Evolutionary conservation across 2,888 invertebrate genomes (phyloP).

Genomic region (Neoascia interrupta): DNA sequence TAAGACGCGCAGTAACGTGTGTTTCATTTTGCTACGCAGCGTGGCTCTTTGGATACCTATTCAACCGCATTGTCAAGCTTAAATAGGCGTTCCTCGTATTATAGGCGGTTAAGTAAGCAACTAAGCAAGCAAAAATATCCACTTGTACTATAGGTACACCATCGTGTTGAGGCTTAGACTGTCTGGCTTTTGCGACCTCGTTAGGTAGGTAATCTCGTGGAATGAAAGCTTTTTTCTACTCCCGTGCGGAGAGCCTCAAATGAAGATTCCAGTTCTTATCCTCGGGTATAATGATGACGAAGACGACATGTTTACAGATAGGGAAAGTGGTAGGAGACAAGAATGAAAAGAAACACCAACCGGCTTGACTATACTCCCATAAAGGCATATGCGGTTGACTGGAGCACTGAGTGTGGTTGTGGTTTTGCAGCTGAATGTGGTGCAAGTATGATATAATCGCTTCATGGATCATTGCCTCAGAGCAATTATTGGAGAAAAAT

Average conservation of each 20-base stretch:
- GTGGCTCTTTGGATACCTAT: conserved; percentile 29
- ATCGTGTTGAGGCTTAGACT: conserved; percentile 28
- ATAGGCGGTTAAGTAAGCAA: conserved; percentile 62
- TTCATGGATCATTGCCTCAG: conserved; percentile 65
- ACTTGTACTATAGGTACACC: conserved; percentile 22
- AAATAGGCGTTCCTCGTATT: too few relatives aligned
- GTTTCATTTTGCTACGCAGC: conserved; percentile 2
- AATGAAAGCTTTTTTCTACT: conserved; percentile 54
- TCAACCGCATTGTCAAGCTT: conserved; percentile 58
- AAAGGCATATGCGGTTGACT: conserved; percentile 6
- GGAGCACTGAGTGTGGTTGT: conserved; percentile 12
- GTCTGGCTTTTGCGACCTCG: conserved; percentile 69
- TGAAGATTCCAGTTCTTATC: conserved; percentile 30
- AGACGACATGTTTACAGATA: too few relatives aligned
- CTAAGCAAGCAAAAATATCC: too few relatives aligned
- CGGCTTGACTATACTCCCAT: conserved; percentile 28
- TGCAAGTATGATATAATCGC: conserved; percentile 61
- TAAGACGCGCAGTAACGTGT: conserved; percentile 34
- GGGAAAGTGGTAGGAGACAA: too few relatives aligned
- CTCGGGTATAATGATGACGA: conserved; percentile 8
- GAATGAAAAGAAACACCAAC: too few relatives aligned
- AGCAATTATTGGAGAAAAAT: conserved; percentile 56
- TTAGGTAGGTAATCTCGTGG: conserved; percentile 67
- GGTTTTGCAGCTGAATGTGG: conserved; percentile 9
- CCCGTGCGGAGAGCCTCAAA: neutral